Base-by-base conservation (phyloP, 2,888 invertebrate genomes). In the Cephus spinipes region DNA sequence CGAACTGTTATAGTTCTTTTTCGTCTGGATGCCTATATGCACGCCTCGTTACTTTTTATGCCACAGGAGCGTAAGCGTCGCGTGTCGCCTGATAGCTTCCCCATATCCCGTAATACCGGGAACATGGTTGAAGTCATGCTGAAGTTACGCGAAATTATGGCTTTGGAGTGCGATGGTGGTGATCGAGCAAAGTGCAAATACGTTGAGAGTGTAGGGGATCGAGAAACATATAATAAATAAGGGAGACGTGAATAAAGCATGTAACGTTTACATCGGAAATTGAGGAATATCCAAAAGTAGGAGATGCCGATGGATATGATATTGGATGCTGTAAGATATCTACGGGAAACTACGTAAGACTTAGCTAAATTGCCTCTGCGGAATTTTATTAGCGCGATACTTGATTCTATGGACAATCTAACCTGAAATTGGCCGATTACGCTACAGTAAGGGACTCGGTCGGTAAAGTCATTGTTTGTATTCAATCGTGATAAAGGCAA, bases 31-130 rank as follows among this genome's bases (percentile, higher is more conserved):
- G 35, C 35, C 35, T 35, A 23, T 23, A 55, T 9, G 55, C 9
- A 31, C 32, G 71, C 31, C 31, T 71, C 15, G 71, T 71, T 71
- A 71, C 32, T 23, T 71, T 71, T 71, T 71, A 71, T 33, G 71
- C 31, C 30, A 12, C 31, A 1, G 9, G 31, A 9, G 15, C 71
- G 31, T 31, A 71, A 69, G 23, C 55, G 55, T 55, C 55, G 55
- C 55, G 23, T 55, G 55, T 55, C 55, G 23, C 55, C 15, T 55
- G 55, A 55, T 15, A 55, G 23, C 55, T 55, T 15, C 23, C 55
- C 55, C 55, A 23, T 55, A 55, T 9, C 55, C 23, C 55, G 55
- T 55, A 55, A 55, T 55, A 23, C 23, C 2, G 55, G 55, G 55
- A 55, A 23, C 55, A 55, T 23, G 23, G 55, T 12, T 55, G 23